A percentile compares a stretch with the other conserved stretches of the same genome.
phyloP scores from a whole-genome alignment of 2,888 invertebrate genomes.

The Oegoconia quadripuncta region DNA sequence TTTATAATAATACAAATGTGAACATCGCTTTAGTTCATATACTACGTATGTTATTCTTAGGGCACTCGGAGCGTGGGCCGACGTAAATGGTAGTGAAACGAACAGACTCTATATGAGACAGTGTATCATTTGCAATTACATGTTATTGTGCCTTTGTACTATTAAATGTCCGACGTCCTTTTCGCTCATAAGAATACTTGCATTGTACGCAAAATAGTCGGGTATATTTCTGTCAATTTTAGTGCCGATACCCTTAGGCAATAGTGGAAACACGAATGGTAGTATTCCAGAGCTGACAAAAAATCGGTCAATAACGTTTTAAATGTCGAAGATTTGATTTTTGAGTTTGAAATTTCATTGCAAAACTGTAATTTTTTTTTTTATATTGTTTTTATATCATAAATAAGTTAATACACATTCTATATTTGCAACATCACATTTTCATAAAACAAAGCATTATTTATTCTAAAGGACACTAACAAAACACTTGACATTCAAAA shows the following conservation, averaged over 20 bases:
- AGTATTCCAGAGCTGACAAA: no score
- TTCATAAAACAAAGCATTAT: not conserved
- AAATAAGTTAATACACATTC: not conserved
- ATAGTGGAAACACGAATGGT: no score
- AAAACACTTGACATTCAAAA: constrained; percentile 28
- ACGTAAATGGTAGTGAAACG: constrained; percentile 65
- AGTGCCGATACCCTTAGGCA: constrained; percentile 30
- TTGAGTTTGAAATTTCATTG: no score
- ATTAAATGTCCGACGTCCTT: constrained; percentile 55
- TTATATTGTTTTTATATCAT: no score
- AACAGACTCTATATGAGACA: constrained; percentile 60
- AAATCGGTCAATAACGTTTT: no score
- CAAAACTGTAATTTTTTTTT: no score
- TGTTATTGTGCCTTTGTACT: constrained; percentile 74
- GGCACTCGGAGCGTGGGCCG: constrained; percentile 50
- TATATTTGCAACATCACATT: constrained; percentile 1
- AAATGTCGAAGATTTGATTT: no score
- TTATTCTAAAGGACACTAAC: not conserved
- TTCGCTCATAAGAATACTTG: constrained; percentile 47
- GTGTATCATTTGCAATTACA: constrained; percentile 78
- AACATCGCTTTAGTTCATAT: constrained; percentile 23
- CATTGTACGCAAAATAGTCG: constrained; percentile 72
- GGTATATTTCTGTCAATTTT: constrained; percentile 65
- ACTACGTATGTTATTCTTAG: constrained; percentile 29
- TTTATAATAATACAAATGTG: not conserved